Evolutionary conservation across 1,140 invertebrate genomes (phyloP), one percentile per base, ranked within the genome.

Genomic region (Drosophila asahinai): DNA sequence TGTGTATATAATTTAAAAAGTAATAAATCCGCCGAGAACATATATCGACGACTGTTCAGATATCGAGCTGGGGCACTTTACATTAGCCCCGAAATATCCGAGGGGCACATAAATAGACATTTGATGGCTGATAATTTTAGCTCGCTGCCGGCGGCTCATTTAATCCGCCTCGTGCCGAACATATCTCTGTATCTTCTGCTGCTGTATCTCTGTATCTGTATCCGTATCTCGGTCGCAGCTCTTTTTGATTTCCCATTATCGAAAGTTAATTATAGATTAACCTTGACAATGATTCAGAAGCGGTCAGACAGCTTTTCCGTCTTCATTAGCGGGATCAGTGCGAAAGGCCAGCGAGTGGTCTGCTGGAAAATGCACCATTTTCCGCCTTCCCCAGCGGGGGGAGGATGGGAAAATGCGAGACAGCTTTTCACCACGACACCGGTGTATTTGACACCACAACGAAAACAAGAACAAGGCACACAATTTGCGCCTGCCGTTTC

Each of bases 251-350:
- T 65, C 27, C 33, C 49, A 67, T 59, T 77, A 77, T 67, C 63
- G 49, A 67, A 27, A 17, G 55, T 43, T 77, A 76, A 77, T 77
- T 67, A 76, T 77, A 77, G 72, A 76, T 67, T 67, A 76, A 67
- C 75, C 72, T 76, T 77, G 71, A 61, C 61, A 67, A 58, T 77
- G 72, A 54, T 77, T 67, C 27, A n/a, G n/a, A 45, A 36, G 8
- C 27, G 47, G 27, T 40, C 48, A 52, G 63, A 68, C 49, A 52
- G 67, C 49, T 71, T 65, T 68, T 68, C 40, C 14, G 25, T 68
- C 63, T 68, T 71, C 22, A 71, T 71, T 71, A 71, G 49, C 40
- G 25, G 25, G 64, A 68, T 71, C 67, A 40, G 45, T 68, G 40
- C 42, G 61, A 48, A 54, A 42, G 14, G 15, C 19, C 14, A 33